A percentile compares a stretch with the other conserved stretches of the same genome.
phyloP scores from a whole-genome alignment of 2,113 vertebrate species.

The Platycercus adscitus region DNA sequence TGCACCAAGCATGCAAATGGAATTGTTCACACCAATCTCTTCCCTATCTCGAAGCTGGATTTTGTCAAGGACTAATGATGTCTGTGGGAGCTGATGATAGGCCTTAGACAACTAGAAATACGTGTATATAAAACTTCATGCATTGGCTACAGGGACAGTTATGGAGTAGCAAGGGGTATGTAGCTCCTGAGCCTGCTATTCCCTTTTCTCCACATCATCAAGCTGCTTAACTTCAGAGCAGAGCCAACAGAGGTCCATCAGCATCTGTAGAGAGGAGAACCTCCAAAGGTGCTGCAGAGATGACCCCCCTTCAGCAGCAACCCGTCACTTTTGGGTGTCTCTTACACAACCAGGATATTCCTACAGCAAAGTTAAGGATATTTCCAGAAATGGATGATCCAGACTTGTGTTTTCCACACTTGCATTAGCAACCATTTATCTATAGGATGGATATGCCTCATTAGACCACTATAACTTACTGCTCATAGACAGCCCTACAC shows the following conservation, averaged over 20 bases:
- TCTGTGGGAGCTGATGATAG: background rate
- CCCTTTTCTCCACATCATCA: background rate
- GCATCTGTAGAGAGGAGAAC: background rate
- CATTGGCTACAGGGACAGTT: background rate
- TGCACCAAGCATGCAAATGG: background rate
- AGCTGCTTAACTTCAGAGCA: background rate
- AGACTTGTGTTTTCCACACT: background rate
- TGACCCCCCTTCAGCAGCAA: background rate
- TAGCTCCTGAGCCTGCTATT: background rate
- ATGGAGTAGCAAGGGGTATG: background rate
- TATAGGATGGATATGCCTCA: background rate
- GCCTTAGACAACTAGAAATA: background rate
- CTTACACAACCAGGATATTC: background rate
- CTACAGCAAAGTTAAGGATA: background rate
- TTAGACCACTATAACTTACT: background rate
- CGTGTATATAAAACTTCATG: background rate
- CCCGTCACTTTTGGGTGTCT: fast-evolving
- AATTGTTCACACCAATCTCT: background rate
- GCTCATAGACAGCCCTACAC: background rate
- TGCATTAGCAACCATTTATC: background rate
- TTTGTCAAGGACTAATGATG: background rate
- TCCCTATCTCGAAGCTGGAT: background rate
- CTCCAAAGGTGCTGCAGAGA: background rate
- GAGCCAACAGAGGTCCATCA: background rate
- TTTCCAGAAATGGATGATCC: background rate